These are phyloP conservation scores for Bos indicus DNA, from an alignment of 2,113 vertebrate genomes.

Conservation along the genomic window DNA sequence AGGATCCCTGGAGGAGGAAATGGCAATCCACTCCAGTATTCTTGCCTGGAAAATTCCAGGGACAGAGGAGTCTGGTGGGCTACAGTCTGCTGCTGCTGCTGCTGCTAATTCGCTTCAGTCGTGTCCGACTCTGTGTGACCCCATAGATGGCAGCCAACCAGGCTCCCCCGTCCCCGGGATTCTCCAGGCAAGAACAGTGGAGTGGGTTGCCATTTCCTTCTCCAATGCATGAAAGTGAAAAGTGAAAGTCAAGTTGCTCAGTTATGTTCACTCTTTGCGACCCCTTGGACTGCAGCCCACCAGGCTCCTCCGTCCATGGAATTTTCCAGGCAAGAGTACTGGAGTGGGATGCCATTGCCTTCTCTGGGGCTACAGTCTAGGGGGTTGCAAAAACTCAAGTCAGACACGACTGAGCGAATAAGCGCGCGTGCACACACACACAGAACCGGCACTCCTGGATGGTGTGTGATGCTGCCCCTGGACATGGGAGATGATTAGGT, in stretches of 20 bases:
- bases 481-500: no score
- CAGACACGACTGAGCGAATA: background rate
- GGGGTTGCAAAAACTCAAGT: background rate
- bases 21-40: background rate
- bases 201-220: no score
- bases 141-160: no score
- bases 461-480: background rate
- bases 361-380: background rate
- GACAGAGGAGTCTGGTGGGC: background rate
- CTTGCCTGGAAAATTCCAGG: background rate
- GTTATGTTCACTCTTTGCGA: no score
- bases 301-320: fast-evolving
- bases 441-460: background rate
- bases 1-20: background rate
- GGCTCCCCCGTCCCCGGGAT: no score
- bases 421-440: background rate
- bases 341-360: no score
- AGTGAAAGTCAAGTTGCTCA: no score
- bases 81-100: background rate
- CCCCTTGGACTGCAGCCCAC: no score
- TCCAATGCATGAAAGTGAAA: no score
- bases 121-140: fast-evolving
- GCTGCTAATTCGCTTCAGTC: no score
- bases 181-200: no score
- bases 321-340: no score